Base-by-base conservation (phyloP, 2,888 invertebrate genomes). In the Melitaea athalia region DNA sequence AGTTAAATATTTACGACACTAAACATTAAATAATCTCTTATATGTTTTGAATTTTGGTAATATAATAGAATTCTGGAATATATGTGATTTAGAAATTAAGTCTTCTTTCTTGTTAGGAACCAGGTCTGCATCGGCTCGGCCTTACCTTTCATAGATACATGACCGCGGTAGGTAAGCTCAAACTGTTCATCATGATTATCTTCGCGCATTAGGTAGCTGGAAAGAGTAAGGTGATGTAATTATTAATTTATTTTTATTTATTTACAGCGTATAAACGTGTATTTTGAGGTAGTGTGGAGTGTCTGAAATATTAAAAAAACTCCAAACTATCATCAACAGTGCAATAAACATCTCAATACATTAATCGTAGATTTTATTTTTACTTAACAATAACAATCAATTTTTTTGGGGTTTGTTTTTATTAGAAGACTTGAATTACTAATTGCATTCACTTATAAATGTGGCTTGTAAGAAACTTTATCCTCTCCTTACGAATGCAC, bases 81-180 rank as follows among this genome's bases (percentile, higher is more conserved):
- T 33, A 38, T 24, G 8, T n/a, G 4, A 10, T 52, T 31, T 17
- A 2, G 24, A 24, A 11, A 69, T 79, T 80, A 81, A 64, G 76
- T 75, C 73, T 82, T 84, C 85, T 90, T 90, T 73, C 90, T 80
- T 6, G 92, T 95, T 64, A 98, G 89, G 89, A 98, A 97, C 96
- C 98, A 98, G 24, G 98, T 97, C 83, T 98, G 95, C 98, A 98
- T 98, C 2, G 98, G 98, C 72, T 97, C 97, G 5, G 97, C 96
- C 86, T 97, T 97, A 61, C 98, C 98, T 89, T 98, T 98, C 98
- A 98, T 98, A 38, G 94, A 94, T 15, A 98, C 95, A 70, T 97
- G 97, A 15, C 98, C 98, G 64, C 98, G 95, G 81, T 96, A 97
- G 33, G 96, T 96, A 80, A 98, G 94, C 72, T 96, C 93, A 81